These are phyloP conservation scores for Myotis findleyi DNA, from an alignment of 2,797 vertebrate species.

Conservation along the genomic window DNA sequence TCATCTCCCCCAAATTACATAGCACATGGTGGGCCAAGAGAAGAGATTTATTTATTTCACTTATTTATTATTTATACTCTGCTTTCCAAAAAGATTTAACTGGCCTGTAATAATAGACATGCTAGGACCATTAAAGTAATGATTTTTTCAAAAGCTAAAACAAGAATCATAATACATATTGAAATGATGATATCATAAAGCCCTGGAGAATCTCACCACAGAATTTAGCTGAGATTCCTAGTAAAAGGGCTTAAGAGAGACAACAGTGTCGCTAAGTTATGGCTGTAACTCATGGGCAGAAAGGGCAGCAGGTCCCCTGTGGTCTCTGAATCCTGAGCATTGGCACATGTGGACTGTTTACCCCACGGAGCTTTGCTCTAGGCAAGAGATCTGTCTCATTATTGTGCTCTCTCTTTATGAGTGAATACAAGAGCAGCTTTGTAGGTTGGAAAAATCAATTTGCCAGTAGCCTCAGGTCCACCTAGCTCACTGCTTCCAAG, in stretches of 20 bases:
- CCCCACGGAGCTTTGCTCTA: not conserved
- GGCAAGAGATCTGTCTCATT: not conserved
- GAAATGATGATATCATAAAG: not conserved
- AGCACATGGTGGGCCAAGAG: not conserved
- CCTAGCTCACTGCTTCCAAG: not conserved
- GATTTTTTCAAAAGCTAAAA: not conserved
- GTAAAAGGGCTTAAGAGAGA: not conserved
- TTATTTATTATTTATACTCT: slow-evolving; percentile 59
- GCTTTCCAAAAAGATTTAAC: not conserved
- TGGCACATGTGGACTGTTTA: rapidly evolving
- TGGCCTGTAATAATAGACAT: slow-evolving; percentile 8
- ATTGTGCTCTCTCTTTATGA: not conserved
- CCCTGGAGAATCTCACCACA: not conserved
- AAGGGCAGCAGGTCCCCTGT: not conserved
- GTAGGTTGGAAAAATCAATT: not conserved
- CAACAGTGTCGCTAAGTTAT: not conserved
- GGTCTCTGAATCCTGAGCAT: not conserved
- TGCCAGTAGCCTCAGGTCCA: not conserved
- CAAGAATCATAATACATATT: not conserved
- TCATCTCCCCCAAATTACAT: not conserved
- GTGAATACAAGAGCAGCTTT: not conserved
- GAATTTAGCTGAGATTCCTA: not conserved
- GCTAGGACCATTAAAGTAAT: slow-evolving; percentile 15
- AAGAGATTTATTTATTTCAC: slow-evolving; percentile 41
- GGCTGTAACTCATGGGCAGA: not conserved